phyloP scores from a whole-genome alignment of 2,888 invertebrate species.

The Eilema sororculum region DNA sequence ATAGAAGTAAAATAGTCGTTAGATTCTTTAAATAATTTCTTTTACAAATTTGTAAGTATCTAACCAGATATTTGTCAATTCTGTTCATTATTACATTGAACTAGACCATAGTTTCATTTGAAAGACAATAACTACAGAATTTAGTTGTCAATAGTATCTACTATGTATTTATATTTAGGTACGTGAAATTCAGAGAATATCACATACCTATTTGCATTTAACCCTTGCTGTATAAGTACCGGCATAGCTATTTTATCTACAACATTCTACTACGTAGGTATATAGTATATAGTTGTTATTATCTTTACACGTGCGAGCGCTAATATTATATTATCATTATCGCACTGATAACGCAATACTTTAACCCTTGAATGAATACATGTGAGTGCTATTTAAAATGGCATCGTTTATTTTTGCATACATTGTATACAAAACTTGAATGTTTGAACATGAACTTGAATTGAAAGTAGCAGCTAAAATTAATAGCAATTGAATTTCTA shows the following conservation, averaged over 20 bases:
- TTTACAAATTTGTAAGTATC: too few species aligned
- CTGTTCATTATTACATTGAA: too few species aligned
- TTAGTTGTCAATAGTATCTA: background rate
- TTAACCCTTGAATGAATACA: slow-evolving; percentile 48
- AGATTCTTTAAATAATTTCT: too few species aligned
- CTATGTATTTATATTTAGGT: background rate
- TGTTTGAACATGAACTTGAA: background rate
- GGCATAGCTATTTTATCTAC: slow-evolving; percentile 1
- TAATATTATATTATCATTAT: slow-evolving; percentile 51
- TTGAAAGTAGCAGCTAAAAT: background rate
- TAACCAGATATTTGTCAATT: too few species aligned
- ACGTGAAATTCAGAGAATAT: background rate
- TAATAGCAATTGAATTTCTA: background rate
- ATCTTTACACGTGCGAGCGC: slow-evolving; percentile 49
- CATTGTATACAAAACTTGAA: background rate
- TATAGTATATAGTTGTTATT: slow-evolving; percentile 28
- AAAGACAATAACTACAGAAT: too few species aligned
- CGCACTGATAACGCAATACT: slow-evolving; percentile 46
- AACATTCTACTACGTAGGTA: slow-evolving; percentile 6
- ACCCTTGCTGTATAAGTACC: background rate
- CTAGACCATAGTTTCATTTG: too few species aligned
- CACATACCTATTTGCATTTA: background rate
- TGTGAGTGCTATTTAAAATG: slow-evolving; percentile 35
- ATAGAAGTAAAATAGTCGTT: too few species aligned
- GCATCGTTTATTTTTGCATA: slow-evolving; percentile 9